phyloP scores from a whole-genome alignment of 2,888 invertebrate species.

The Eucera pruinosa region DNA sequence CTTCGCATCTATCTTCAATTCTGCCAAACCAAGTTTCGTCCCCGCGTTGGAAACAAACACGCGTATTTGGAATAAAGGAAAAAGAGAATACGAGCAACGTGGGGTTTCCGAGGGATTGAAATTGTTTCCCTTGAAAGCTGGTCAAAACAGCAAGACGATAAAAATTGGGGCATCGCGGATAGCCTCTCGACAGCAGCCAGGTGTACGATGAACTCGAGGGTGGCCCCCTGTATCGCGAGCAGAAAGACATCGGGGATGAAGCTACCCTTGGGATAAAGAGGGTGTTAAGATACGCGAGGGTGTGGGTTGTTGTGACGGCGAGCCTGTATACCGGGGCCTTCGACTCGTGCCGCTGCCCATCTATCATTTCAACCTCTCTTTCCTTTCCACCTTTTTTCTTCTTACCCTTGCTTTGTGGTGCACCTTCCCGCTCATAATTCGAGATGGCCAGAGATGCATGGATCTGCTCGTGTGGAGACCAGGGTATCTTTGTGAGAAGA shows the following conservation, averaged over 20 bases:
- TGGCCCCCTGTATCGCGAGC: conserved; percentile 68
- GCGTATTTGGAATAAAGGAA: background rate
- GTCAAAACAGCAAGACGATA: conserved; percentile 73
- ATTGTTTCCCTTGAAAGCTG: conserved; percentile 63
- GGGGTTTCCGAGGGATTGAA: background rate
- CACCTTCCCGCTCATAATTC: conserved; percentile 1
- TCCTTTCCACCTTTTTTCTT: background rate
- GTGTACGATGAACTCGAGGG: conserved; percentile 76
- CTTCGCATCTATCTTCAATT: background rate
- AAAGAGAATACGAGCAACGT: background rate
- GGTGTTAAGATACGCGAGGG: conserved; percentile 76
- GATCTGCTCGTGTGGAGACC: background rate
- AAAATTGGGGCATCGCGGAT: conserved; percentile 70
- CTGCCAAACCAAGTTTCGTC: too few relatives aligned
- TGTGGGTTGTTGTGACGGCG: conserved; percentile 81
- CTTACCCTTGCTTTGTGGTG: conserved; percentile 1
- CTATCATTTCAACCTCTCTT: conserved; percentile 68
- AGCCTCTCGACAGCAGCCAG: conserved; percentile 71
- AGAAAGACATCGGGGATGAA: conserved; percentile 73
- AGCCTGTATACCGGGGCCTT: conserved; percentile 72
- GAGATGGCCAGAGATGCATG: background rate
- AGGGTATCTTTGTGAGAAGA: background rate
- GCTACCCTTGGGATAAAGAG: conserved; percentile 79
- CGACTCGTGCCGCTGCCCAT: conserved; percentile 74
- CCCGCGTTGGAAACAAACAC: background rate